Evolutionary conservation across 2,888 invertebrate species (phyloP), one percentile per base, ranked within the genome.

Genomic region (Dysmachus trigonus): DNA sequence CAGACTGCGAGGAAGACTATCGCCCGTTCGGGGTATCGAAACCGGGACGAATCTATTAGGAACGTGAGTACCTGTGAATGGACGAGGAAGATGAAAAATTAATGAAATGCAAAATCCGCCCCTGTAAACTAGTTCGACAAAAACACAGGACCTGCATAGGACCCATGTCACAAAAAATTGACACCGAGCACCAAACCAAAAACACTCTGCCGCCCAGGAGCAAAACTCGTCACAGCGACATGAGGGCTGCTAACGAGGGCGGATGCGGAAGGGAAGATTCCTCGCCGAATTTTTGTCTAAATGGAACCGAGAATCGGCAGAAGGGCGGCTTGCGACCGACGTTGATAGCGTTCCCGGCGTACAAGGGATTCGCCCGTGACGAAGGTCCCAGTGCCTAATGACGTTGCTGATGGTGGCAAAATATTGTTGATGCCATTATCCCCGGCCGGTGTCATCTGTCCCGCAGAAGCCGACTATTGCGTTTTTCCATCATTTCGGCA

Each of bases 1-100:
- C 99, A 99, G 5, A 98, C 96, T 22, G 99, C 98, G 86, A 99
- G 93, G 92, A 98, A 99, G 90, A 99, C 98, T 87, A 99, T 98
- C 1, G 99, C 98, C 88, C 99, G 94, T 92, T 99, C 99, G 13
- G 99, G 99, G 93, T 99, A 99, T 72, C 98, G 95, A 92, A 99
- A 99, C 89, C 99, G 94, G 90, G 97, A 96, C 87, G 97, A 97
- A 92, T 99, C 99, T 88, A 99, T 97, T 87, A 98, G 93, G 91
- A 98, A 99, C 8, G 99, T 99, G 89, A 97, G 93, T 86, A 97
- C 92, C 95, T 92, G 90, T 51, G 85, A 62, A 62, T 62, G 27
- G 1, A 62, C 27, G 10, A 22, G 82, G 72, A n/a, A 62, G 33
- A 35, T 38, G n/a, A 72, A 72, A 15, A 7, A 27, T 62, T 83